phyloP scores from a whole-genome alignment of 2,888 invertebrate species.

The Auanema sp. region DNA sequence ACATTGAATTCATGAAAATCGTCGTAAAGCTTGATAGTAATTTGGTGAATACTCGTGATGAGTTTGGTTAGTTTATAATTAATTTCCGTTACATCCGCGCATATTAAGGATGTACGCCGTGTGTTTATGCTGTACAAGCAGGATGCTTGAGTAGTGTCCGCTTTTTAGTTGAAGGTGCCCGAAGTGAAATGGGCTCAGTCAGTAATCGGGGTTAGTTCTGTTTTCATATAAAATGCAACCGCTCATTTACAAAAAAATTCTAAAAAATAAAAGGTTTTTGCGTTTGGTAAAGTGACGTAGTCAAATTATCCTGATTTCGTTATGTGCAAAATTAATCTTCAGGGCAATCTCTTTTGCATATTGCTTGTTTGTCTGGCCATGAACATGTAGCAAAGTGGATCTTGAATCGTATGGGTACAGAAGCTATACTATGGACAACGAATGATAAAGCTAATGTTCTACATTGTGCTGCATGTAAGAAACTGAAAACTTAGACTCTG shows the following conservation, averaged over 20 bases:
- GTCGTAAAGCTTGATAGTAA: constrained; percentile 54
- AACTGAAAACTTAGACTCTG: background rate
- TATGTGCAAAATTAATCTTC: constrained; percentile 6
- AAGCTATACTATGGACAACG: constrained; percentile 50
- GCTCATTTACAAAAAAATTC: background rate
- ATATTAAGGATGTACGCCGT: constrained; percentile 51
- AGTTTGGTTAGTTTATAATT: constrained; percentile 38
- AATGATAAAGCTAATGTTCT: constrained; percentile 54
- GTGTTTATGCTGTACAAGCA: constrained; percentile 56
- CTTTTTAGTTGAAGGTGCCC: constrained; percentile 56
- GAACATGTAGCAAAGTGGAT: constrained; percentile 49
- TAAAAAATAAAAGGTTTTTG: background rate
- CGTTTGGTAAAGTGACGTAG: background rate
- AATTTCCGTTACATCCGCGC: background rate
- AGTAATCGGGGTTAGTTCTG: constrained; percentile 36
- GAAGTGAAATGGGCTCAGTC: constrained; percentile 46
- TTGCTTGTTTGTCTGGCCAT: constrained; percentile 55
- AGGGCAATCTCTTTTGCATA: constrained; percentile 60
- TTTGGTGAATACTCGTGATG: constrained; percentile 53
- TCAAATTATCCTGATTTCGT: background rate
- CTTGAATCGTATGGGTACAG: constrained; percentile 35
- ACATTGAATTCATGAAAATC: constrained; percentile 55
- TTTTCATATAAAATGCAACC: background rate
- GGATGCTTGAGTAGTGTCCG: constrained; percentile 51
- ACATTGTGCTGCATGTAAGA: constrained; percentile 57